Percentiles rank a stretch among this genome's conserved stretches.
These are phyloP conservation scores for Ophion costatus DNA, from an alignment of 2,888 invertebrate genomes.

Conservation along the genomic window DNA sequence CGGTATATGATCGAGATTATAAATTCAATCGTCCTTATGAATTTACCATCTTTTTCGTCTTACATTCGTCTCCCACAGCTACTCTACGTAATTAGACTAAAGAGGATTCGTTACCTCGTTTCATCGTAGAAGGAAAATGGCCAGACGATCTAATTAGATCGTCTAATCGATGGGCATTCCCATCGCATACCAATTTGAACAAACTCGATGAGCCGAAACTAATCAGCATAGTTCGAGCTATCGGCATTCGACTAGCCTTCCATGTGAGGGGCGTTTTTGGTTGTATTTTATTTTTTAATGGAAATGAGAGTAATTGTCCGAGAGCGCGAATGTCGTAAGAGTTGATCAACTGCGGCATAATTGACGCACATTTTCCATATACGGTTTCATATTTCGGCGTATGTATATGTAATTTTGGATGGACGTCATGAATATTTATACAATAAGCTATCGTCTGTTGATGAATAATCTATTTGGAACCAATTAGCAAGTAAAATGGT, in stretches of 20 bases:
- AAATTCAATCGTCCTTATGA: too few species aligned
- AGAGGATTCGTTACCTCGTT: too few species aligned
- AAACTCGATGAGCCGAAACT: neutral
- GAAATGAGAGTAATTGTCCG: neutral
- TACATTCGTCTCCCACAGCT: too few species aligned
- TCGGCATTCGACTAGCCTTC: neutral
- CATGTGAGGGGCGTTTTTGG: neutral
- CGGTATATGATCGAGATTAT: too few species aligned
- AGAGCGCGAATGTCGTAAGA: neutral
- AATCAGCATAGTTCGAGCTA: neutral
- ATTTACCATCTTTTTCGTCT: too few species aligned
- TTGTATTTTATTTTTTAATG: neutral
- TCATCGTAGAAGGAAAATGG: too few species aligned
- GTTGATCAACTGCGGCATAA: conserved; percentile 36
- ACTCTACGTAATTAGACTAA: too few species aligned
- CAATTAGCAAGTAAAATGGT: neutral
- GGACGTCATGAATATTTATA: neutral
- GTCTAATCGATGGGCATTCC: too few species aligned
- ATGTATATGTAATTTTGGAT: neutral
- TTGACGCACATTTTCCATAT: conserved; percentile 1
- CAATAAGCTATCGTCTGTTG: neutral
- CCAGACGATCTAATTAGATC: too few species aligned
- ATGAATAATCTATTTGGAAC: neutral
- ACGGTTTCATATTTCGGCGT: neutral
- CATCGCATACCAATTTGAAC: too few species aligned